These are phyloP conservation scores for Calycopis cecrops DNA, from an alignment of 1,140 invertebrate species.

Conservation along the genomic window DNA sequence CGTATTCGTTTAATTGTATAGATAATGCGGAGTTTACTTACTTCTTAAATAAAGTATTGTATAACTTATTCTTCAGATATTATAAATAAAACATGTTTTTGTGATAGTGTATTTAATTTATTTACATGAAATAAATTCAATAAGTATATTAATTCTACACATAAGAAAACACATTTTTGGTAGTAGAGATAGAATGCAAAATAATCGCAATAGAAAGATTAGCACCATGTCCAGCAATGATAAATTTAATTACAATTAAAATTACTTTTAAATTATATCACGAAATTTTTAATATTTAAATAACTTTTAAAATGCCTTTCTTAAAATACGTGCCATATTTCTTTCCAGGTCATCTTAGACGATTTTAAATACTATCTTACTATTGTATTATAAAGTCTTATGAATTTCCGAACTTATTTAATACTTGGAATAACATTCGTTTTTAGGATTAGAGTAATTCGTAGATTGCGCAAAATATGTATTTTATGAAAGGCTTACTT, in stretches of 20 bases:
- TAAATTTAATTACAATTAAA: conserved; percentile 19
- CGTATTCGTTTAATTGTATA: no score
- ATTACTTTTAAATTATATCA: conserved; percentile 18
- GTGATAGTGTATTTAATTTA: background rate
- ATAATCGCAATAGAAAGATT: conserved; percentile 23
- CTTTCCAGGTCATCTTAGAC: no score
- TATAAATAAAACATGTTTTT: conserved; percentile 2
- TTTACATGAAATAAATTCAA: background rate
- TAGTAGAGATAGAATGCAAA: conserved; percentile 10
- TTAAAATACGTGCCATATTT: conserved; percentile 1
- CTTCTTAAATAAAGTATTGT: background rate
- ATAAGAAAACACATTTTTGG: background rate
- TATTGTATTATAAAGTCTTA: no score
- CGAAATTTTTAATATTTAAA: conserved; percentile 15
- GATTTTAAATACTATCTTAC: no score
- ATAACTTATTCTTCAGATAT: background rate
- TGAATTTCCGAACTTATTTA: no score
- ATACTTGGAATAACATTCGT: no score
- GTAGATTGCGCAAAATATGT: no score
- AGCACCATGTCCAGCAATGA: conserved; percentile 44
- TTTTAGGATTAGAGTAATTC: no score
- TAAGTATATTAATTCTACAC: background rate
- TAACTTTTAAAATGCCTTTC: conserved; percentile 11
- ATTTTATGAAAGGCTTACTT: no score
- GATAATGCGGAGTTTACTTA: background rate